A percentile compares a stretch with the other conserved stretches of the same genome.
Evolutionary conservation across 2,797 vertebrate genomes (phyloP).

Genomic region (Ammospiza maritima): DNA sequence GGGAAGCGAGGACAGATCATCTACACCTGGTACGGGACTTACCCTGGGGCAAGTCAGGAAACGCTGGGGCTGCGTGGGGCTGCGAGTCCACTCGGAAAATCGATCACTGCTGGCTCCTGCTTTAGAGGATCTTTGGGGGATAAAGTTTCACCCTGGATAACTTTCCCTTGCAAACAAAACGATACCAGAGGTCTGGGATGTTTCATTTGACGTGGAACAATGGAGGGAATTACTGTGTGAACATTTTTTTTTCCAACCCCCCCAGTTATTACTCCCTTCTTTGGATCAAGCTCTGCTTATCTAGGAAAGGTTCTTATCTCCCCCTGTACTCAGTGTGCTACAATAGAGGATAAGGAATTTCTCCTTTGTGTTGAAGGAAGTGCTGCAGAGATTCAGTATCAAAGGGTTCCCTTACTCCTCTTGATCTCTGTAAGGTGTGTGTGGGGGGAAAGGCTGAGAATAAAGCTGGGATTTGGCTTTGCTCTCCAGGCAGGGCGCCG

Average conservation of each 20-base stretch:
- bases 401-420: neutral
- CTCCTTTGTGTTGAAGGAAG: neutral
- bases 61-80: neutral
- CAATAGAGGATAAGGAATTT: neutral
- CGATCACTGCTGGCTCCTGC: neutral
- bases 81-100: neutral
- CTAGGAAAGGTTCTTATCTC: neutral
- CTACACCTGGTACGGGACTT: slow-evolving; percentile 90
- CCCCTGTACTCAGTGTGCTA: neutral
- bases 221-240: neutral
- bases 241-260: fast-evolving
- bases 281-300: neutral
- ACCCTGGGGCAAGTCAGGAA: neutral
- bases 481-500: slow-evolving; percentile 88
- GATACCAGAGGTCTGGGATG: neutral
- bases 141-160: neutral
- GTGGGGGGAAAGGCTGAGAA: neutral
- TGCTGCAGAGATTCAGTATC: neutral
- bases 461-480: neutral
- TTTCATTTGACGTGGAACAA: neutral
- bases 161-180: neutral
- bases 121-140: neutral
- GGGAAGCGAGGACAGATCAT: slow-evolving; percentile 93
- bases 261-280: neutral
- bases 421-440: neutral